Percentiles rank a stretch among this genome's conserved stretches.
Evolutionary conservation across 2,888 invertebrate genomes (phyloP).

Genomic region (Caenorhabditis sp.): DNA sequence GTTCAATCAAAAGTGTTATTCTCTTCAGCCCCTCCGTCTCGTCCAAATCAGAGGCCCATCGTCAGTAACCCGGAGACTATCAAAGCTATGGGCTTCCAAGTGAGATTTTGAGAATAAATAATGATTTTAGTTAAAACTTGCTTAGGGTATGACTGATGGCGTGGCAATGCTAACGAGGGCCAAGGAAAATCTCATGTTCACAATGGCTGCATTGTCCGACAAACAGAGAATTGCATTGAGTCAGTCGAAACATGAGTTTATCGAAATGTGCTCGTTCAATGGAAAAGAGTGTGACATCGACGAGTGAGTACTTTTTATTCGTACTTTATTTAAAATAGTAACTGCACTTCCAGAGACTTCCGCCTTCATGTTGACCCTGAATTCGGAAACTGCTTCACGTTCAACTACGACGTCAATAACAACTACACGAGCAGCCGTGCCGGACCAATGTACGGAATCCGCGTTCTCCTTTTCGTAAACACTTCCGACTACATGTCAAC

Average conservation of each 20-base stretch:
- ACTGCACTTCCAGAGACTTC: conserved; percentile 62
- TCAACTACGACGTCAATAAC: conserved; percentile 69
- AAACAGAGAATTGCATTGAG: conserved; percentile 63
- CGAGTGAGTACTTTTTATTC: conserved; percentile 30
- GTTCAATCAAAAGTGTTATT: neutral
- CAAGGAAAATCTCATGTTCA: conserved; percentile 73
- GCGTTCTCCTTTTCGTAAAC: conserved; percentile 69
- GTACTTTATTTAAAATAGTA: neutral
- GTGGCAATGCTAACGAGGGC: conserved; percentile 71
- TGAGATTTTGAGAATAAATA: neutral
- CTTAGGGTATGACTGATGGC: conserved; percentile 72
- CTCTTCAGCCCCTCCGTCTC: conserved; percentile 44
- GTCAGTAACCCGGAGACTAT: conserved; percentile 70
- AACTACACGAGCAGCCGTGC: conserved; percentile 70
- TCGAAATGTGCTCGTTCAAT: conserved; percentile 74
- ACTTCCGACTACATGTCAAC: conserved; percentile 73
- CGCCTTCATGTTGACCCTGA: conserved; percentile 69
- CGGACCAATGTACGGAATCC: conserved; percentile 74
- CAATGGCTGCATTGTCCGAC: conserved; percentile 69
- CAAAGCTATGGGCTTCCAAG: conserved; percentile 71
- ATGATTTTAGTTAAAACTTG: neutral
- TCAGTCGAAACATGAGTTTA: conserved; percentile 69
- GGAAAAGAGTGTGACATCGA: conserved; percentile 72
- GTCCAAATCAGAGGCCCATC: conserved; percentile 61
- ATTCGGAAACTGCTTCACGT: conserved; percentile 72